Percentiles rank a stretch among this genome's conserved stretches.
phyloP scores from a whole-genome alignment of 2,797 vertebrate species.

The Australoheros facetus region DNA sequence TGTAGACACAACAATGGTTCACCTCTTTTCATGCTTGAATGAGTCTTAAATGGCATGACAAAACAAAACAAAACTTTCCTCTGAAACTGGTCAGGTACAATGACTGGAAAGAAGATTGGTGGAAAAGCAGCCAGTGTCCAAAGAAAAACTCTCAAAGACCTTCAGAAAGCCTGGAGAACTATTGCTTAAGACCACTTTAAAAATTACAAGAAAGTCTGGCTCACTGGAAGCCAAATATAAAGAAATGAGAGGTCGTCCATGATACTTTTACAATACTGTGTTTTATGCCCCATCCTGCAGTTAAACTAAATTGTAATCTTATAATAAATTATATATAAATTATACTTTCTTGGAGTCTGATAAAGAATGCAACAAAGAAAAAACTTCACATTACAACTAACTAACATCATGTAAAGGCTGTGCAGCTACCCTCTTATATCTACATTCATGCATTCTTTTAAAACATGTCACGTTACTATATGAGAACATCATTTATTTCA shows the following conservation, averaged over 20 bases:
- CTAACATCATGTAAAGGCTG: not conserved
- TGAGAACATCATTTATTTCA: slow-evolving; percentile 34
- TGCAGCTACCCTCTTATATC: not conserved
- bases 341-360: no score
- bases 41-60: not conserved
- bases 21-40: not conserved
- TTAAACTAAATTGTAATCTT: no score
- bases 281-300: not conserved
- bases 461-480: slow-evolving; percentile 13
- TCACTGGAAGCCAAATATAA: not conserved
- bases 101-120: not conserved
- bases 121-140: not conserved
- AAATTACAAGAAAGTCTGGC: no score
- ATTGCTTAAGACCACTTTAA: not conserved
- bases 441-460: not conserved
- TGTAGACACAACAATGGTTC: no score
- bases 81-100: not conserved
- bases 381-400: no score
- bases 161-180: no score
- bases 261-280: not conserved
- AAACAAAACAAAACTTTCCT: not conserved
- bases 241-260: not conserved
- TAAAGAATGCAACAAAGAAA: not conserved
- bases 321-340: no score
- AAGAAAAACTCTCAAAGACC: not conserved